Conservation (phyloP, 2,113 vertebrate species). For the Cichladusa arquata region DNA sequence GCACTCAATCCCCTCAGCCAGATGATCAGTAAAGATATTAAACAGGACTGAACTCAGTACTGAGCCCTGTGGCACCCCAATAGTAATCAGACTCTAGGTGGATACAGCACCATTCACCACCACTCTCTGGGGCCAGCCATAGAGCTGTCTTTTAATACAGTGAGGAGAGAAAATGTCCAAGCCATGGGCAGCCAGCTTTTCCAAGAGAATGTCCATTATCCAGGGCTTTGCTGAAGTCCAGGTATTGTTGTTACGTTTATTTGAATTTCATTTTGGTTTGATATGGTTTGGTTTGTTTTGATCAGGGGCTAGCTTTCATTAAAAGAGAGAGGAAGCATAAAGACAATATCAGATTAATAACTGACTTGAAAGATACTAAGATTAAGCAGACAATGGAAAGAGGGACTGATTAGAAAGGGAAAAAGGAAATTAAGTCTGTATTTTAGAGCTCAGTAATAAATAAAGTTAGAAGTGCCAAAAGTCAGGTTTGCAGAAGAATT, state of each 20-base stretch:
- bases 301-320: background rate
- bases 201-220: background rate
- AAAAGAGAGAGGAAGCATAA: background rate
- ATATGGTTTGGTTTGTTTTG: background rate
- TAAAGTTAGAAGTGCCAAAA: background rate
- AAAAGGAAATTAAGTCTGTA: background rate
- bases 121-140: background rate
- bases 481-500: background rate
- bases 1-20: background rate
- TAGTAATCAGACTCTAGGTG: accelerated
- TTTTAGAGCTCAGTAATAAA: background rate
- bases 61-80: background rate
- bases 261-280: background rate
- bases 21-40: background rate
- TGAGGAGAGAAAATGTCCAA: background rate
- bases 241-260: background rate
- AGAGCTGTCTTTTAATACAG: background rate
- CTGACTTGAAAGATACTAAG: background rate
- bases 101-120: background rate
- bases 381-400: background rate
- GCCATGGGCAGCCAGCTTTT: background rate
- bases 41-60: background rate
- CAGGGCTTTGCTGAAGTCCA: background rate
- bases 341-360: background rate
- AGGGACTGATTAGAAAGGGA: background rate